Base-by-base conservation (phyloP, 1,140 invertebrate genomes). In the Polypedilum vanderplanki region DNA sequence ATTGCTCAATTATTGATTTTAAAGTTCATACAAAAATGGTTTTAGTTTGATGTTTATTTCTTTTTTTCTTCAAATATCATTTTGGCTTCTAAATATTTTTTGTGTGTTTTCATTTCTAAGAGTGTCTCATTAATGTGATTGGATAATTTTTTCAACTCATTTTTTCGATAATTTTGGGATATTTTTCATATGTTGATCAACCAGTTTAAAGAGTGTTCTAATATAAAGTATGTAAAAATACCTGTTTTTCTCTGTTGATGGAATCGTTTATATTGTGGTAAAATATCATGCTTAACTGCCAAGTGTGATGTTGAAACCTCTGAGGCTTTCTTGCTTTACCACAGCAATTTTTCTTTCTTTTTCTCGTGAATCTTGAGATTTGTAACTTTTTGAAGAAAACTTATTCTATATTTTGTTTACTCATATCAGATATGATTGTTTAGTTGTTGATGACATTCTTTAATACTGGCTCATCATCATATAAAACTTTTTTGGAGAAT, bases 41-140 rank as follows among this genome's bases (percentile, higher is more conserved):
- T 57, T 57, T 9, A 12, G 9, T 46, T 46, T 9, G 41, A 46
- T 12, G 4, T 57, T 57, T 57, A 12, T 4, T 57, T 57, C 46
- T 12, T n/a, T 12, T 46, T 46, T 46, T 57, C 10, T 57, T 57
- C 41, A 10, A 8, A 46, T 46, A 10, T n/a, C 12, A 12, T 57
- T 57, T 57, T 57, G 46, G 46, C 46, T 57, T n/a, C 12, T 57
- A 3, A 57, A 57, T 57, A 57, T 57, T 57, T 57, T 12, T 12
- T 57, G 10, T 57, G 10, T 57, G 9, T 15, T 57, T 57, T 57
- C 12, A n/a, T 57, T 57, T n/a, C 41, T 57, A 57, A 57, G 46
- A 57, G 46, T 57, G 46, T 57, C 46, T 57, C 46, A 57, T 57
- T 57, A 12, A 57, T 57, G 12, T 57, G 46, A 57, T 57, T 57